These are phyloP conservation scores for Thera britannica DNA, from an alignment of 2,888 invertebrate genomes.

Conservation along the genomic window DNA sequence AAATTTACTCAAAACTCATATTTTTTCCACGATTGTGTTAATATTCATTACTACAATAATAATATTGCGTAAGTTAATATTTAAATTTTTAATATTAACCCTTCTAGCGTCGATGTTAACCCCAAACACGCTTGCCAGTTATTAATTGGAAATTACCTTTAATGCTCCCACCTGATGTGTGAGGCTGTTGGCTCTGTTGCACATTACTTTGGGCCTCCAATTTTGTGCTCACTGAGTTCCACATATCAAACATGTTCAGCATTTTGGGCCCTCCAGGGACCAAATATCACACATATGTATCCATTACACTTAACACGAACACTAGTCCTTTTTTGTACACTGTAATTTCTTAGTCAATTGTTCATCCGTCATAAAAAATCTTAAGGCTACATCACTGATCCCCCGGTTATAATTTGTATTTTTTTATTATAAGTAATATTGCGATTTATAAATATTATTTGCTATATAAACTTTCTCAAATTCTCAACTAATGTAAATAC, in stretches of 20 bases:
- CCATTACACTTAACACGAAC: slow-evolving; percentile 38
- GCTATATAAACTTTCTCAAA: slow-evolving; percentile 83
- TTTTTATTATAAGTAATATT: slow-evolving; percentile 53
- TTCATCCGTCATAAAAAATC: slow-evolving; percentile 75
- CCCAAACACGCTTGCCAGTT: slow-evolving; percentile 46
- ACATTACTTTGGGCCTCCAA: slow-evolving; percentile 88
- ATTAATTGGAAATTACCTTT: slow-evolving; percentile 87
- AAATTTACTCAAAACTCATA: too few relatives aligned
- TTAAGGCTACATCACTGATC: slow-evolving; percentile 81
- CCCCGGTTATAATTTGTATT: slow-evolving; percentile 71
- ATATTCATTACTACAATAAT: not conserved
- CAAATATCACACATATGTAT: slow-evolving; percentile 53
- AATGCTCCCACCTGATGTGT: slow-evolving; percentile 92
- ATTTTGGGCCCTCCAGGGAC: slow-evolving; percentile 66
- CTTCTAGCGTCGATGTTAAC: slow-evolving; percentile 21
- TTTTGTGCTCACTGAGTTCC: slow-evolving; percentile 91
- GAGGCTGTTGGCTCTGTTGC: slow-evolving; percentile 89
- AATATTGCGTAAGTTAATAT: not conserved
- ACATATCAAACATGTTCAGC: slow-evolving; percentile 92
- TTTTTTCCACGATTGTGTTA: too few relatives aligned
- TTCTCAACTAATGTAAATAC: slow-evolving; percentile 84
- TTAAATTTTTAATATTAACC: not conserved
- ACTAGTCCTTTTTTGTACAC: slow-evolving; percentile 66
- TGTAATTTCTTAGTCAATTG: slow-evolving; percentile 66
- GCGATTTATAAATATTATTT: slow-evolving; percentile 57